Conservation (phyloP, 2,888 invertebrate species). For the Limnephilus marmoratus region DNA sequence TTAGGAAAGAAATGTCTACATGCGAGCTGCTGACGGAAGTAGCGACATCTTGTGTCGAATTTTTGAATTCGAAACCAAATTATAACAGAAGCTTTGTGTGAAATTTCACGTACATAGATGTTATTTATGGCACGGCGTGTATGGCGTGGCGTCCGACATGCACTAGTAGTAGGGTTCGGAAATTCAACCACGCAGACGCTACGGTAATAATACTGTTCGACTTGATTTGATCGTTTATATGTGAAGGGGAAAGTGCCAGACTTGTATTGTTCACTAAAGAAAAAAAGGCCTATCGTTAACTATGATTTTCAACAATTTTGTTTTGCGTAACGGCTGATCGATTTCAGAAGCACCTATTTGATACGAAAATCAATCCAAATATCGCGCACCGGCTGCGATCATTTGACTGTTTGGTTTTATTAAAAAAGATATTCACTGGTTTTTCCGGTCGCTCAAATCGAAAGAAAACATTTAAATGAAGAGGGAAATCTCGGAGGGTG, state of each 20-base stretch:
- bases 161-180: too few relatives aligned
- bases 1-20: too few relatives aligned
- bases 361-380: not conserved
- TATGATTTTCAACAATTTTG: not conserved
- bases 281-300: not conserved
- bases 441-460: not conserved
- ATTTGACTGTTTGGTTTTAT: not conserved
- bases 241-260: not conserved
- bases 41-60: too few relatives aligned
- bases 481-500: not conserved
- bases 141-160: too few relatives aligned
- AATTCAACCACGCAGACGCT: too few relatives aligned
- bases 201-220: too few relatives aligned
- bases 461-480: conserved; percentile 30
- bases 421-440: conserved; percentile 12
- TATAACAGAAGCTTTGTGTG: too few relatives aligned
- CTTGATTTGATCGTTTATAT: not conserved
- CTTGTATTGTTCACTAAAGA: not conserved
- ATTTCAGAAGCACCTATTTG: not conserved
- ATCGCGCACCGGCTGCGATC: conserved; percentile 3
- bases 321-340: not conserved
- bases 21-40: too few relatives aligned
- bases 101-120: too few relatives aligned
- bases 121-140: too few relatives aligned
- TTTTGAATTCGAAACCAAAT: too few relatives aligned